Evolutionary conservation across 2,888 invertebrate species (phyloP), one percentile per base, ranked within the genome.

Genomic region (Calameuta pallipes): DNA sequence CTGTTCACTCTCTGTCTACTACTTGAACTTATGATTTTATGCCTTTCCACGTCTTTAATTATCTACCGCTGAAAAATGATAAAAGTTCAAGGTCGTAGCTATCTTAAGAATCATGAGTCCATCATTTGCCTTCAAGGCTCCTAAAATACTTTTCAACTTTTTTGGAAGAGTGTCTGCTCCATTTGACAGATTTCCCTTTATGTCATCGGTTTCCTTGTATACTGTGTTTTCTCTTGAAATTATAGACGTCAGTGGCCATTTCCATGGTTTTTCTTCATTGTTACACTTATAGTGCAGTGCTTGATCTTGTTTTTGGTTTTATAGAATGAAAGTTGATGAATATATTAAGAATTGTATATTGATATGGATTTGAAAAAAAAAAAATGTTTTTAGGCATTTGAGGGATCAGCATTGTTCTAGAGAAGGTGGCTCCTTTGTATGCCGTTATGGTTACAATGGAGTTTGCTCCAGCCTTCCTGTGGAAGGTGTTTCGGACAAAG

Each of bases 381-480:
- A 23, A 56, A 56, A 56, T 31, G 6, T 34, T 93, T 93, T 79
- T 91, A 96, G 96, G 85, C 97, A 97, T 91, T 92, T 97, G 83
- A 94, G 96, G 86, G 95, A 95, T 78, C 94, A 94, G 79, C 97
- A 97, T 89, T 96, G 96, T 90, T 95, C 96, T 34, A 95, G 94
- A 86, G 97, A 97, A 92, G 97, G 97, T 78, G 97, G 97, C 37
- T 96, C 97, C 31, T 96, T 94, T 89, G 95, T 97, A 23, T 97
- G 97, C 90, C 96, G 95, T 87, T 98, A 97, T 93, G 98, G 97
- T 71, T 95, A 95, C 88, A 97, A 97, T 92, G 95, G 95, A 77
- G 96, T 97, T 74, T 98, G 98, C 91, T 95, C 95, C 75, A 96
- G 96, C 78, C 92, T 97, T 83, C 97, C 97, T n/a, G 93, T 97